phyloP scores from a whole-genome alignment of 2,113 vertebrate species.

The Thryonomys swinderianus region DNA sequence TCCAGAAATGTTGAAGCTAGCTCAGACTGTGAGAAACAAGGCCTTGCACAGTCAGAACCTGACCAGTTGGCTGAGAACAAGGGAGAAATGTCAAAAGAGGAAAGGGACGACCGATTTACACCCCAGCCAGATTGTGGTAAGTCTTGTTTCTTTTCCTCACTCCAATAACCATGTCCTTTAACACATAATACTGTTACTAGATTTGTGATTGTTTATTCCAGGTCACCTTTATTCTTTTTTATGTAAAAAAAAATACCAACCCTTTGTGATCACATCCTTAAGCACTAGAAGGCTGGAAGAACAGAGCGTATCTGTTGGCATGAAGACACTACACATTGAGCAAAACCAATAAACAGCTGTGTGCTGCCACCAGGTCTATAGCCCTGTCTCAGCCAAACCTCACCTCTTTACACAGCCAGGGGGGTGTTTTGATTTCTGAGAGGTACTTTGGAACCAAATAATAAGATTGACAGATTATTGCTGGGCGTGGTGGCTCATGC shows the following conservation, averaged over 20 bases:
- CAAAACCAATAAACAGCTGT: neutral
- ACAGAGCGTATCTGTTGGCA: neutral
- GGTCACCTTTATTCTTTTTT: slow-evolving; percentile 32
- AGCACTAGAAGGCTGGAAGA: neutral
- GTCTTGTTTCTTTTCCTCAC: slow-evolving; percentile 27
- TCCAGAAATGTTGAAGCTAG: neutral
- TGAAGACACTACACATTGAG: neutral
- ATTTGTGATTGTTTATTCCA: neutral
- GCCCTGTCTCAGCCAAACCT: neutral
- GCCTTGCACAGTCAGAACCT: neutral
- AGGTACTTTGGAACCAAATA: neutral
- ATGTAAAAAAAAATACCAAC: neutral
- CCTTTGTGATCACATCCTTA: slow-evolving; percentile 4
- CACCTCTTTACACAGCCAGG: neutral
- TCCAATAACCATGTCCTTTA: neutral
- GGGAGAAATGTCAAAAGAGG: slow-evolving; percentile 22
- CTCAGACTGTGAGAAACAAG: slow-evolving; percentile 34
- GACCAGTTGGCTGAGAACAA: neutral
- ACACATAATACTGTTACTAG: neutral
- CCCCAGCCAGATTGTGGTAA: slow-evolving; percentile 17
- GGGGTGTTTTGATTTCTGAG: slow-evolving; percentile 7
- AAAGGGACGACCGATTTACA: neutral
- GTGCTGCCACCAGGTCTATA: neutral
- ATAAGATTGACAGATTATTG: slow-evolving; percentile 7
- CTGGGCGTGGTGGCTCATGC: too few species aligned